Evolutionary conservation across 2,888 invertebrate genomes (phyloP), one percentile per base, ranked within the genome.

Genomic region (Dinocampus coccinellae): DNA sequence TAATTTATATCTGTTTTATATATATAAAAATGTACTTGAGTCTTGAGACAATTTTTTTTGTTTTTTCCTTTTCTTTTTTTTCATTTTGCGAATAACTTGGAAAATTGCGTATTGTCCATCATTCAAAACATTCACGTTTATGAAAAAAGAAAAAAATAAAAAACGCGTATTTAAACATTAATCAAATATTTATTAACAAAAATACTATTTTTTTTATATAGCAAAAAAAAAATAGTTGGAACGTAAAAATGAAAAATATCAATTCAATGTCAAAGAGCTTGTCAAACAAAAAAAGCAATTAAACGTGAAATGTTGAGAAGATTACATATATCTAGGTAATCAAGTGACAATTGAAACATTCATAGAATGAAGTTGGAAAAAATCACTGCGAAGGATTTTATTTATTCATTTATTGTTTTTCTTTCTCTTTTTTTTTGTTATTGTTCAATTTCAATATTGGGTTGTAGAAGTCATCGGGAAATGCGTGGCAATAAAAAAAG

Each of bases 351-450:
- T 57, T 4, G 57, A 22, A 26, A 61, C 22, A 55, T 61, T 69
- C 7, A 11, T 47, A 20, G 55, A 39, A 57, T 68, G 52, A 34
- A 26, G 16, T 60, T 26, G 55, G 63, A 22, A 36, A 55, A 57
- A 76, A 78, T 75, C 73, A 71, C 76, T 73, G 76, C 73, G 63
- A 76, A 70, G 73, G 47, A 72, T 57, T 53, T 65, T 3, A 4
- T 4, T 55, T 60, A 26, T 52, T n/a, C 1, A 20, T 52, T 64
- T 20, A n/a, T 24, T 42, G 69, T 34, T 55, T 24, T 11, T 62
- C 63, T n/a, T n/a, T n/a, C n/a, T n/a, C n/a, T n/a, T n/a, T n/a
- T n/a, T n/a, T n/a, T n/a, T n/a, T n/a, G n/a, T n/a, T n/a, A n/a
- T n/a, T n/a, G 16, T 4, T 47, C 9, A 47, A 16, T 47, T 47